Evolutionary conservation across 2,797 vertebrate species (phyloP).

Genomic region (Typhlichthys eigenmanni): DNA sequence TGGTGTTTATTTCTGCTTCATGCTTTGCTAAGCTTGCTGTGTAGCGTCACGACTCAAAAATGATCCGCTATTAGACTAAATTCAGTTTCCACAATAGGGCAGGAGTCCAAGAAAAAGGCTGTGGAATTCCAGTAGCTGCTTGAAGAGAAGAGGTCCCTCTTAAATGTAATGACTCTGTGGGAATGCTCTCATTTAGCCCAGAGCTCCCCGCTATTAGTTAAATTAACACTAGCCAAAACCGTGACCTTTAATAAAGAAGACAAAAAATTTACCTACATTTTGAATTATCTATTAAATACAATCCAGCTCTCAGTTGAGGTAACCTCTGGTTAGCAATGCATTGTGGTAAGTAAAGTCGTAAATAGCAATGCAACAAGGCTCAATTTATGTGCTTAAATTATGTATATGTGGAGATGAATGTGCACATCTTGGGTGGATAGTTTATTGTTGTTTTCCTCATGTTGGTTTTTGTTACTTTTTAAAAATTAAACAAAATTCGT

Average conservation of each 20-base stretch:
- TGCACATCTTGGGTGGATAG: neutral
- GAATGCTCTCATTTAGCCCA: constrained; percentile 11
- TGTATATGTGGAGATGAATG: too few species aligned
- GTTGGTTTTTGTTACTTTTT: too few species aligned
- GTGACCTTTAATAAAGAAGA: neutral
- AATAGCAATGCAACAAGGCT: constrained; percentile 28
- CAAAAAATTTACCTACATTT: constrained; percentile 49
- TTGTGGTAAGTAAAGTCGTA: constrained; percentile 23
- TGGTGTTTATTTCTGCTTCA: neutral
- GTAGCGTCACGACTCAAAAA: neutral
- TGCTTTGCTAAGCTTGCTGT: constrained; percentile 3
- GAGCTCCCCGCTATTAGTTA: constrained; percentile 29
- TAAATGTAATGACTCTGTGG: constrained; percentile 18
- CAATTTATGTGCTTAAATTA: constrained; percentile 33
- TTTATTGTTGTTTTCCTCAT: too few species aligned
- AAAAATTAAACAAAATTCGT: too few species aligned
- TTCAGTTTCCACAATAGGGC: neutral
- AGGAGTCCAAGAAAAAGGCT: neutral
- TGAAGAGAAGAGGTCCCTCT: neutral
- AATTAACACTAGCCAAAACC: constrained; percentile 27
- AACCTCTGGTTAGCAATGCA: constrained; percentile 58
- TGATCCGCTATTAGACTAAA: neutral
- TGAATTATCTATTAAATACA: constrained; percentile 74
- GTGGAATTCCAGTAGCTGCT: neutral
- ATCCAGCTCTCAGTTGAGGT: constrained; percentile 49